These are phyloP conservation scores for Deroptyus accipitrinus DNA, from an alignment of 2,113 vertebrate genomes.

Conservation along the genomic window DNA sequence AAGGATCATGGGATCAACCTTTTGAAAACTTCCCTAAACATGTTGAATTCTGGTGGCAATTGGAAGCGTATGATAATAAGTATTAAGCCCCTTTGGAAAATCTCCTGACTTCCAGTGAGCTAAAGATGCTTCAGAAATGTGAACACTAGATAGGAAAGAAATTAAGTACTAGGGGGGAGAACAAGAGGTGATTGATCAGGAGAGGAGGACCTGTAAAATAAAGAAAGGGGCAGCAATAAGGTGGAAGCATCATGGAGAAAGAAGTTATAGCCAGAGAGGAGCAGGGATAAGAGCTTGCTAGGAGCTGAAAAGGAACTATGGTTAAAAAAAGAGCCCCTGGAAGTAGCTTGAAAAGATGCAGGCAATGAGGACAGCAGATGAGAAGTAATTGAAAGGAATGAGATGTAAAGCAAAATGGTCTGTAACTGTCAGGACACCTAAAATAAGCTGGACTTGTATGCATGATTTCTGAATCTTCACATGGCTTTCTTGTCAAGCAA, in stretches of 20 bases:
- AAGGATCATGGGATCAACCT: background rate
- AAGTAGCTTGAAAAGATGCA: background rate
- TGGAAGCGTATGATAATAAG: background rate
- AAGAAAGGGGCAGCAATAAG: background rate
- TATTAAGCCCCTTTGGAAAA: background rate
- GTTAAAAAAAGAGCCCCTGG: background rate
- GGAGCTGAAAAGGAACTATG: background rate
- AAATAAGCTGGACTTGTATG: background rate
- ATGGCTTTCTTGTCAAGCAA: background rate
- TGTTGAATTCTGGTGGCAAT: background rate
- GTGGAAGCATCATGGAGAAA: background rate
- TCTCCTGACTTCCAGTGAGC: background rate
- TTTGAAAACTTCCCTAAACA: background rate
- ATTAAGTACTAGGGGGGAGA: background rate
- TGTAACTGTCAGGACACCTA: background rate
- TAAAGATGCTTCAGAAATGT: background rate
- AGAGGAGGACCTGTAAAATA: background rate
- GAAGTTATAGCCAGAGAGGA: background rate
- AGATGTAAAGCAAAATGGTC: background rate
- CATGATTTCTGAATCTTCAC: background rate
- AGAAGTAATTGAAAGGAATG: background rate
- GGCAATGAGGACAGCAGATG: background rate
- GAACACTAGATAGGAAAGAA: background rate
- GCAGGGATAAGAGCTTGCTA: background rate
- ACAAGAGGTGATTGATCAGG: background rate